Evolutionary conservation across 2,797 vertebrate genomes (phyloP), one percentile per base, ranked within the genome.

Genomic region (Myoxocephalus aenaeus): DNA sequence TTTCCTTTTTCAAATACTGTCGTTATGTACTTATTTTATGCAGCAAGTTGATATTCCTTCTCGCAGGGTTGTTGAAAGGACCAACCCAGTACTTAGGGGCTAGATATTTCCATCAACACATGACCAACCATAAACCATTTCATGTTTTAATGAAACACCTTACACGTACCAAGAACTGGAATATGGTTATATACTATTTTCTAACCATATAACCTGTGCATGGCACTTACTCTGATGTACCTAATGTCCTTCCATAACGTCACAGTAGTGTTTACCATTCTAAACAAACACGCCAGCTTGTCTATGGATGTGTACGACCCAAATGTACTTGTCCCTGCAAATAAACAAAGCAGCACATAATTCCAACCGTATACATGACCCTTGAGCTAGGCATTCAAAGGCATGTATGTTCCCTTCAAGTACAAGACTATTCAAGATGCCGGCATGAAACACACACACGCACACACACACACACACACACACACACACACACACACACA

Each of bases 241-340:
- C 36, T 75, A n/a, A 56, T 65, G 58, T 76, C 22, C 40, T 79
- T 81, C 65, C 40, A 65, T 59, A 75, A 51, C 20, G 65, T 73
- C 2, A 61, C 32, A 75, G 20, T 22, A 13, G 34, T 75, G 68
- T 85, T 80, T 77, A 81, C 70, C 22, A 38, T 71, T 79, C 29
- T 46, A 72, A 77, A 70, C 36, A 84, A 86, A 88, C 63, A 86
- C 54, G 70, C 13, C 50, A 36, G 48, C 42, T 77, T 68, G 83
- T 85, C 40, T 68, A 6, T n/a, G 5, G 58, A 67, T 70, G 70
- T 75, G 27, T 76, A 65, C 46, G 58, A 69, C 17, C 20, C 32
- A 36, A 57, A 73, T 83, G 46, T 76, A 65, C 25, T 76, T 89
- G 80, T 72, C 80, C 80, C 89, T 80, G 80, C 74, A 87, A 81